phyloP scores from a whole-genome alignment of 2,113 vertebrate genomes.

The Catharus minimus region DNA sequence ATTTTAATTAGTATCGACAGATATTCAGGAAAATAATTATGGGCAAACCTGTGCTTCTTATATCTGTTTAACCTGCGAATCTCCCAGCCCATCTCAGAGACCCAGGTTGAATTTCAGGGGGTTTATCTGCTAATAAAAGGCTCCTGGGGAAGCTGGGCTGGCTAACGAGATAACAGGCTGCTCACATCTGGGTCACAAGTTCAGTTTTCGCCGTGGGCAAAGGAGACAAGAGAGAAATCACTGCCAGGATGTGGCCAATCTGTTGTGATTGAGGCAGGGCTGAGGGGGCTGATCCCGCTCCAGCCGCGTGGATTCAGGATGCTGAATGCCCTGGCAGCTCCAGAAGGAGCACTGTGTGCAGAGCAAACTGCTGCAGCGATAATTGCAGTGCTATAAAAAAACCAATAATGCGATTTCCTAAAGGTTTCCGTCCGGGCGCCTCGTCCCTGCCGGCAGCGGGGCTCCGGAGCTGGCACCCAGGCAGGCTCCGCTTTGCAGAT shows the following conservation, averaged over 20 bases:
- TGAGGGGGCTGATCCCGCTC: background rate
- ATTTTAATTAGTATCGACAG: slow-evolving; percentile 52
- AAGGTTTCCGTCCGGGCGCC: background rate
- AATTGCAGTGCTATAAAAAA: background rate
- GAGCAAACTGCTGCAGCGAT: background rate
- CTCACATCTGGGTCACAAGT: slow-evolving; percentile 57
- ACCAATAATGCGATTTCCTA: background rate
- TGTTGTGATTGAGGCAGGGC: background rate
- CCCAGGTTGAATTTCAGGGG: background rate
- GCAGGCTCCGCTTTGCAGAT: background rate
- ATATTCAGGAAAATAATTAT: slow-evolving; percentile 15
- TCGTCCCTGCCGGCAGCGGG: background rate
- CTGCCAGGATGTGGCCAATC: background rate
- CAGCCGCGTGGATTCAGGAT: background rate
- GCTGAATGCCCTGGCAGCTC: background rate
- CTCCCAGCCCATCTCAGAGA: background rate
- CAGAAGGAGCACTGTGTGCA: background rate
- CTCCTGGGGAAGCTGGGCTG: background rate
- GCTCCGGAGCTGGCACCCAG: background rate
- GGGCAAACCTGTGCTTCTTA: background rate
- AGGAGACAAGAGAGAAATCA: background rate
- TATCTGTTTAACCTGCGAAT: background rate
- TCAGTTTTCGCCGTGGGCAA: slow-evolving; percentile 14
- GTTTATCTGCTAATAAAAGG: background rate
- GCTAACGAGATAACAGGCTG: slow-evolving; percentile 9